A percentile compares a stretch with the other conserved stretches of the same genome.
Evolutionary conservation across 2,113 vertebrate species (phyloP).

Genomic region (Cynocephalus volans): DNA sequence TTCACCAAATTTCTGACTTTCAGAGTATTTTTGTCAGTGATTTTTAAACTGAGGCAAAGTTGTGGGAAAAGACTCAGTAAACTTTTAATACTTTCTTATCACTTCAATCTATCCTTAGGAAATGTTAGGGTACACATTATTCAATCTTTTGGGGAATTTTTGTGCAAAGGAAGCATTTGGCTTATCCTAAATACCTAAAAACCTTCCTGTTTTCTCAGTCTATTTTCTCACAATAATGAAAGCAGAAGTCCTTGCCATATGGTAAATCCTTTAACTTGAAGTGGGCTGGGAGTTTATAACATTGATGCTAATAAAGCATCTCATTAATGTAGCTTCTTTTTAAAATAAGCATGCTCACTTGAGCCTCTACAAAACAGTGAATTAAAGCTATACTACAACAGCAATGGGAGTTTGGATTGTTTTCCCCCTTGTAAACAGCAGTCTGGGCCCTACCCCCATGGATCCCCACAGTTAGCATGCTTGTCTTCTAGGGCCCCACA

Average conservation of each 20-base stretch:
- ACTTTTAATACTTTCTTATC: neutral
- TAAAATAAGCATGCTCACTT: neutral
- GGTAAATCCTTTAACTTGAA: conserved; percentile 26
- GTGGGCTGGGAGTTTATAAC: neutral
- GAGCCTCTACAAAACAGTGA: neutral
- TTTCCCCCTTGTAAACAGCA: neutral
- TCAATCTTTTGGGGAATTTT: neutral
- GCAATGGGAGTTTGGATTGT: neutral
- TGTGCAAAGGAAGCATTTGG: conserved; percentile 8
- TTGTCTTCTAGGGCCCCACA: neutral
- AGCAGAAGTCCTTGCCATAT: neutral
- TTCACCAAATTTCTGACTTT: neutral
- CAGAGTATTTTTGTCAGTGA: conserved; percentile 32
- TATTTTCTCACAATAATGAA: neutral
- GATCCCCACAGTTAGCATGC: neutral
- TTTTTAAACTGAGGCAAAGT: neutral
- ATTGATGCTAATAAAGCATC: neutral
- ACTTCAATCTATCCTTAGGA: neutral
- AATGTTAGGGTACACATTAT: neutral
- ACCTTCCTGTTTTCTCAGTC: neutral
- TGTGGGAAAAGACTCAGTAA: neutral
- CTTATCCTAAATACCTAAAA: neutral
- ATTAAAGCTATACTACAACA: neutral
- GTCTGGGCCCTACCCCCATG: accelerated
- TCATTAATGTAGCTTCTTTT: neutral